phyloP scores from a whole-genome alignment of 2,888 invertebrate species.

The Tipula unca region DNA sequence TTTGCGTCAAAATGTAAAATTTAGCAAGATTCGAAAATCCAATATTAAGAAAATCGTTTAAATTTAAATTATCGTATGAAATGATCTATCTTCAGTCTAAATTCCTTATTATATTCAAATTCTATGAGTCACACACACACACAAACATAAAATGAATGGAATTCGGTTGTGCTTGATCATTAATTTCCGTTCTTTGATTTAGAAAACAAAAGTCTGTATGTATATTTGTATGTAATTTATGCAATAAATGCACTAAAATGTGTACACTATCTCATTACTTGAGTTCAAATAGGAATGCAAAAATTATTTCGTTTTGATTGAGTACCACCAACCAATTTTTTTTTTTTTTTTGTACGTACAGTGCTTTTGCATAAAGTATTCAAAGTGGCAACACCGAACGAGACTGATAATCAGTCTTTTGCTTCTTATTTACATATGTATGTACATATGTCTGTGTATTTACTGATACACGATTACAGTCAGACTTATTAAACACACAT shows the following conservation, averaged over 20 bases:
- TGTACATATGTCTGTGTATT: too few species aligned
- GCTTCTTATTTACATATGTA: too few species aligned
- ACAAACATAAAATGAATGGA: neutral
- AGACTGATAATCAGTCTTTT: neutral
- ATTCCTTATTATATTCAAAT: neutral
- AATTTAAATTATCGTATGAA: too few species aligned
- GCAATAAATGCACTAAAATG: neutral
- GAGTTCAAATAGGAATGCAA: neutral
- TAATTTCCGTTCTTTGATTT: neutral
- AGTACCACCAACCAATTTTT: neutral
- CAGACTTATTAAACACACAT: neutral
- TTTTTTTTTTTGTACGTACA: neutral
- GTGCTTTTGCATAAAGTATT: neutral
- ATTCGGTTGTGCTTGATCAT: neutral
- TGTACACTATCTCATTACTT: too few species aligned
- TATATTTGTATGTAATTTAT: neutral
- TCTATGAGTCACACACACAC: neutral
- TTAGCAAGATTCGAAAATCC: too few species aligned
- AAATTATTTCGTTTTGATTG: neutral
- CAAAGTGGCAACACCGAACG: neutral
- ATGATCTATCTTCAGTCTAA: too few species aligned
- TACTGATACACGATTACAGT: neutral
- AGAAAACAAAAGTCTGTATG: neutral
- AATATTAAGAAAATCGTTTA: too few species aligned
- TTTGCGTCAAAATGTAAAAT: too few species aligned